Evolutionary conservation across 2,113 vertebrate species (phyloP).

Genomic region (Orcinus orca): DNA sequence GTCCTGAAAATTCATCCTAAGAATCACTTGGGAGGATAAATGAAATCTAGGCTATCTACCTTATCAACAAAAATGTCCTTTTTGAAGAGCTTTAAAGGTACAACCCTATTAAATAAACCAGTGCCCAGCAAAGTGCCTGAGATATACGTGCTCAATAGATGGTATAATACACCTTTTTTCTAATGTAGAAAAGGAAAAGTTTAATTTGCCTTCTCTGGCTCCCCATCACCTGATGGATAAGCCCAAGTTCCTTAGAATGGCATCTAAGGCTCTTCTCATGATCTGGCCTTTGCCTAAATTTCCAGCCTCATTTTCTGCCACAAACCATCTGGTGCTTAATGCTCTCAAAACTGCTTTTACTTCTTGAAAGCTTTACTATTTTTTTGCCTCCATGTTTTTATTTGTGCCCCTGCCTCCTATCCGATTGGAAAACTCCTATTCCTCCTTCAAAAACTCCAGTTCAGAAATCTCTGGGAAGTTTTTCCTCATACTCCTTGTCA

Average conservation of each 20-base stretch:
- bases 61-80: constrained; percentile 28
- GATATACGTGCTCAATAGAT: not conserved
- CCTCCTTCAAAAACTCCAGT: not conserved
- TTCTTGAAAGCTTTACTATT: not conserved
- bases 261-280: not conserved
- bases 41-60: constrained; percentile 25
- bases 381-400: not conserved
- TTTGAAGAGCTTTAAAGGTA: not conserved
- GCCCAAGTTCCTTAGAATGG: not conserved
- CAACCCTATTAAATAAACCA: not conserved
- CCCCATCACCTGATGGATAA: not conserved
- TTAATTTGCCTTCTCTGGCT: not conserved
- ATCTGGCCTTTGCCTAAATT: not conserved
- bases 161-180: not conserved
- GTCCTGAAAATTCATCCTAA: constrained; percentile 31
- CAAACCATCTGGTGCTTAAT: not conserved
- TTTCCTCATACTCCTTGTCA: not conserved
- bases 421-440: not conserved
- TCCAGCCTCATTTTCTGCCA: not conserved
- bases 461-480: not conserved
- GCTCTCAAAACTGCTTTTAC: not conserved
- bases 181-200: constrained; percentile 20
- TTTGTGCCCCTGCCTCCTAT: not conserved
- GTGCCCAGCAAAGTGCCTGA: not conserved
- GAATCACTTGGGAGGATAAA: constrained; percentile 36